Conservation (phyloP, 2,113 vertebrate genomes). For the Globicephala melas region DNA sequence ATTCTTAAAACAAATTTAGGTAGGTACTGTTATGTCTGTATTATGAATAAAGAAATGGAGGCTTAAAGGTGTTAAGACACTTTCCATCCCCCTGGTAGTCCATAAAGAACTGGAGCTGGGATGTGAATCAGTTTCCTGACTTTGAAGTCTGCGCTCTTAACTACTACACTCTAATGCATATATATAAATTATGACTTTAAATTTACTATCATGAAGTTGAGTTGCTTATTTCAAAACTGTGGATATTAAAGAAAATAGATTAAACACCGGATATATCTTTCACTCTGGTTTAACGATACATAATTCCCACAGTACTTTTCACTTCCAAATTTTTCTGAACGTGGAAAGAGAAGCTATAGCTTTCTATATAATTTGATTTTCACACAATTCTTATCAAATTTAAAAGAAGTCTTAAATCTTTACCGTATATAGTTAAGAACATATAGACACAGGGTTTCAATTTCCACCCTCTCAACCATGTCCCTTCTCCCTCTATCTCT, state of each 20-base stretch:
- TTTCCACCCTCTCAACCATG: not conserved
- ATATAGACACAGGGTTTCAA: not conserved
- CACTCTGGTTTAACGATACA: not conserved
- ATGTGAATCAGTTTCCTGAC: not conserved
- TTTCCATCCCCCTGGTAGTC: not conserved
- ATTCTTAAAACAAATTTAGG: not conserved
- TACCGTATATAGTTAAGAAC: not conserved
- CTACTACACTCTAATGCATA: not conserved
- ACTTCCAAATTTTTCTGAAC: slow-evolving; percentile 40
- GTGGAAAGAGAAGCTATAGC: slow-evolving; percentile 40
- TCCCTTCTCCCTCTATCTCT: not conserved
- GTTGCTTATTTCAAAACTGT: not conserved
- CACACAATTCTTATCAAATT: slow-evolving; percentile 61
- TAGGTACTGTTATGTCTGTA: not conserved
- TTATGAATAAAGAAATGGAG: not conserved
- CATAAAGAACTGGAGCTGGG: not conserved
- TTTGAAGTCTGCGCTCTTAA: not conserved
- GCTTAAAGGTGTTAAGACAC: not conserved
- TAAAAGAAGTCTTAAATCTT: slow-evolving; percentile 55
- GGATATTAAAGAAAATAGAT: slow-evolving; percentile 40
- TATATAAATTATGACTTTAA: not conserved
- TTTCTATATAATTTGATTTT: slow-evolving; percentile 38
- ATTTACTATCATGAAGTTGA: not conserved
- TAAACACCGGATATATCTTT: slow-evolving; percentile 37
- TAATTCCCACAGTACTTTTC: slow-evolving; percentile 12